These are phyloP conservation scores for Spongilla lacustris DNA, from an alignment of 37 sponge, comb jelly and placozoan genomes.

Conservation along the genomic window DNA sequence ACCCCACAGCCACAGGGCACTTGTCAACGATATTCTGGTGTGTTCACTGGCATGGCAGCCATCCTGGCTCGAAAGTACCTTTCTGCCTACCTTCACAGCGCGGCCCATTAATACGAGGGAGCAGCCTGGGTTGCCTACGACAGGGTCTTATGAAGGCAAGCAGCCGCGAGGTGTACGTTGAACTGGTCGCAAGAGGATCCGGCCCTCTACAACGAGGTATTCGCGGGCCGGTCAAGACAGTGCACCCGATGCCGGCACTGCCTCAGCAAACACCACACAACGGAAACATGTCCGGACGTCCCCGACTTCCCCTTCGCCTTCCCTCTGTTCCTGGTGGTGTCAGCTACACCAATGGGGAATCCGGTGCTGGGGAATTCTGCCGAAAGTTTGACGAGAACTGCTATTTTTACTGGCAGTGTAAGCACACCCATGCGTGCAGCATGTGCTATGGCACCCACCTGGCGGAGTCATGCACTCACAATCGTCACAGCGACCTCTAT, in stretches of 20 bases:
- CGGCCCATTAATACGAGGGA: neutral
- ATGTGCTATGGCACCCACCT: constrained; percentile 11
- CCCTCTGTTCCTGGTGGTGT: too few species aligned
- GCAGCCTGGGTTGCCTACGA: constrained; percentile 25
- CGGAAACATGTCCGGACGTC: neutral
- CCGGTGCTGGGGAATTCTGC: too few species aligned
- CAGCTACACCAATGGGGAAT: too few species aligned
- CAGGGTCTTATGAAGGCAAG: neutral
- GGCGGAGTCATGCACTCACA: neutral
- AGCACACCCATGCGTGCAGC: neutral
- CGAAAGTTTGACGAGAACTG: too few species aligned
- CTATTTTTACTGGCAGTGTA: neutral
- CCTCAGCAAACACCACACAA: neutral
- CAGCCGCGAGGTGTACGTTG: neutral
- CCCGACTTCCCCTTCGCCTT: neutral
- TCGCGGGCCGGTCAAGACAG: constrained; percentile 17
- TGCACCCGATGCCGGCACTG: constrained; percentile 8
- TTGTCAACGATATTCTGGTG: too few species aligned
- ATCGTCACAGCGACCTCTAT: neutral
- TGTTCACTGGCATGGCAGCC: neutral
- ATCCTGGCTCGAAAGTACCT: neutral
- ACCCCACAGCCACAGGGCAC: too few species aligned
- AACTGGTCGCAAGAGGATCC: constrained; percentile 10
- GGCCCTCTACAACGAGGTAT: constrained; percentile 14
- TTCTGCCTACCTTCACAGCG: too few species aligned